Evolutionary conservation across 2,888 invertebrate species (phyloP).

Genomic region (Gonocerus acuteangulatus): DNA sequence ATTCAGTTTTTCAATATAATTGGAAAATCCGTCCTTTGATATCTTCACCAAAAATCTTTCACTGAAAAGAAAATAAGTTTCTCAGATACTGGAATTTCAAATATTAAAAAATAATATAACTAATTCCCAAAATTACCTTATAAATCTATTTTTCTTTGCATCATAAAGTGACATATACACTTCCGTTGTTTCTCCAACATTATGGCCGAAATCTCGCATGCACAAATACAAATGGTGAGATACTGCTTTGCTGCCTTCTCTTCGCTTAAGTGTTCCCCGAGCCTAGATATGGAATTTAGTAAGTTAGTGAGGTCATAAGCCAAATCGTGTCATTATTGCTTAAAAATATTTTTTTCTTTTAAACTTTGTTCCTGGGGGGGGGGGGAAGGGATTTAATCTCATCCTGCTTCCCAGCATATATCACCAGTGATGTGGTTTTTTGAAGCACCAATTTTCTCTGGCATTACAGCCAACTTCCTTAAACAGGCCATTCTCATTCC

Average conservation of each 20-base stretch:
- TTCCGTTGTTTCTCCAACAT: slow-evolving; percentile 80
- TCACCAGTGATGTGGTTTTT: no score
- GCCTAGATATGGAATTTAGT: slow-evolving; percentile 36
- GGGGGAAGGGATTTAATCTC: no score
- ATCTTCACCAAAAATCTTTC: slow-evolving; percentile 84
- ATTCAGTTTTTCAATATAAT: slow-evolving; percentile 77
- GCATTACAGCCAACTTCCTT: no score
- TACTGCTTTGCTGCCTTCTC: slow-evolving; percentile 49
- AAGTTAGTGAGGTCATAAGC: no score
- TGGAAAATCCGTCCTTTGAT: slow-evolving; percentile 82
- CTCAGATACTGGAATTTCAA: no score
- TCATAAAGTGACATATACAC: slow-evolving; percentile 82
- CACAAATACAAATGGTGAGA: slow-evolving; percentile 78
- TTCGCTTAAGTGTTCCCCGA: slow-evolving; percentile 53
- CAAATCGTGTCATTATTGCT: no score
- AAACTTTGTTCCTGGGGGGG: no score
- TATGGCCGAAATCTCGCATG: slow-evolving; percentile 80
- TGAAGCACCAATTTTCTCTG: no score
- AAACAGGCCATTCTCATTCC: no score
- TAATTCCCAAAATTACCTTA: slow-evolving; percentile 48
- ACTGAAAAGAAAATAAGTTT: no score
- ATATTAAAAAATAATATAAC: neutral
- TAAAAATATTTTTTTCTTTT: no score
- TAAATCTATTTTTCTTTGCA: slow-evolving; percentile 63
- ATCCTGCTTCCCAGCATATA: no score